Evolutionary conservation across 2,888 invertebrate genomes (phyloP), one percentile per base, ranked within the genome.

Genomic region (Tenthredo distinguenda): DNA sequence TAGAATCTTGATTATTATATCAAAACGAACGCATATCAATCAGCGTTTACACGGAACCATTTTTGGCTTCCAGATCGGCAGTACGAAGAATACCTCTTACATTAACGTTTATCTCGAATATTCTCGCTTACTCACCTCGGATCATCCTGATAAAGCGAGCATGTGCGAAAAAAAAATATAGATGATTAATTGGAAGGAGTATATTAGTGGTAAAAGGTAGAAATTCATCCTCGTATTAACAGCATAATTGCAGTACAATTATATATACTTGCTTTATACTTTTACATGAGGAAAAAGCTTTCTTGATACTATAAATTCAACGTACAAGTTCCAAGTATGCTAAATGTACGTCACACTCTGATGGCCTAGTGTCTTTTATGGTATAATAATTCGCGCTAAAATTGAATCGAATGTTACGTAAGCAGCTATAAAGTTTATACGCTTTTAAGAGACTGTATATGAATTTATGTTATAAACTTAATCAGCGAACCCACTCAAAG

Each of bases 81-180:
- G 7, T 40, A 65, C 10, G 21, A 43, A 37, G n/a, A 72, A 21
- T 37, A n/a, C n/a, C 6, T 12, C n/a, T 40, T 1, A 72, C 2
- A 72, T 2, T 12, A 43, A 15, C 18, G 34, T 40, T 72, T 40
- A 26, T 37, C 12, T 72, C 40, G 6, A 40, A 40, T 89, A 85
- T 92, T 93, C 93, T 84, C 68, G 88, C 12, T 37, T 15, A 81
- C 82, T 83, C 82, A 83, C 82, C 82, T 68, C 68, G 2, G 7
- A 31, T 40, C 37, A 40, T 83, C 82, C 82, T 83, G 31, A 85
- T 86, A 87, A 95, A 94, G 18, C 94, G 91, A 26, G 95, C 94
- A 86, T 95, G 95, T 95, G 92, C 85, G 94, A 94, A 50, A 86
- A 83, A 18, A 87, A 87, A 86, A 55, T 72, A 31, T 34, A 55